phyloP scores from a whole-genome alignment of 1,140 invertebrate genomes.

The Rhysida immarginata region DNA sequence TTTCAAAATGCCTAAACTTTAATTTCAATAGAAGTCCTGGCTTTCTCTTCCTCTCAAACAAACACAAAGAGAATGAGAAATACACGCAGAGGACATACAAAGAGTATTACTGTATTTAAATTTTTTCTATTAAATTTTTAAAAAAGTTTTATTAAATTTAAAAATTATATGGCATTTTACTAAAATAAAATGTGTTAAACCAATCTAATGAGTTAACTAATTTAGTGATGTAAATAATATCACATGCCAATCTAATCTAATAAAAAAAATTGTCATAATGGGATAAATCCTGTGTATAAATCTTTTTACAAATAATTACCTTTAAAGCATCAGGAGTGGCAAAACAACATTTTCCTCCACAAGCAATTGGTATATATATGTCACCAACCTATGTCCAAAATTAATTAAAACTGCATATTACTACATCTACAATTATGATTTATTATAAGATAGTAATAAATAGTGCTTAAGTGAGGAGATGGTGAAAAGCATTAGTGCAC shows the following conservation, averaged over 20 bases:
- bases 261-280: neutral
- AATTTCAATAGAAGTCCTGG: slow-evolving; percentile 9
- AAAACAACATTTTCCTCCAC: slow-evolving; percentile 51
- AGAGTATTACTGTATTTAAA: neutral
- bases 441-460: too few relatives aligned
- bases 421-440: too few relatives aligned
- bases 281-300: neutral
- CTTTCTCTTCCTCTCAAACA: too few relatives aligned
- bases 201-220: neutral
- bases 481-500: too few relatives aligned
- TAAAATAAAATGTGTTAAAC: neutral
- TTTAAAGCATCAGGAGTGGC: slow-evolving; percentile 73
- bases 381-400: slow-evolving; percentile 46
- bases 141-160: neutral
- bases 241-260: neutral
- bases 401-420: too few relatives aligned
- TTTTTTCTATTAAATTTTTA: neutral
- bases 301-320: slow-evolving; percentile 18
- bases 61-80: too few relatives aligned
- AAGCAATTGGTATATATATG: slow-evolving; percentile 46
- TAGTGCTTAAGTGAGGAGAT: too few relatives aligned
- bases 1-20: neutral
- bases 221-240: neutral
- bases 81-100: too few relatives aligned
- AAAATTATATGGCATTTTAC: neutral